A percentile compares a stretch with the other conserved stretches of the same genome.
Conservation (phyloP, 2,888 invertebrate genomes). For the Drosophila macrospina region DNA sequence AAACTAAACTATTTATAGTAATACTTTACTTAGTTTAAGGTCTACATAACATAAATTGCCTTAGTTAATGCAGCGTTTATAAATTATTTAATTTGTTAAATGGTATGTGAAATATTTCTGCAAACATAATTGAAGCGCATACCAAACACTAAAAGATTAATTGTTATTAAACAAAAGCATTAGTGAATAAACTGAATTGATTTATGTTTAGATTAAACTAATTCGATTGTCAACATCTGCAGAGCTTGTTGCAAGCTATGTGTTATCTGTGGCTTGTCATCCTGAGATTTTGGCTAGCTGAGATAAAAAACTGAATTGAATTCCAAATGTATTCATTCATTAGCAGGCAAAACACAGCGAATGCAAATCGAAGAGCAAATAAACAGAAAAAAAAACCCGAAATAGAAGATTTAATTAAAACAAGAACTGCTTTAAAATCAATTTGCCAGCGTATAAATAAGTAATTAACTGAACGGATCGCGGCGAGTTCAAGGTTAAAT, state of each 20-base stretch:
- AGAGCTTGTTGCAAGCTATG: constrained; percentile 4
- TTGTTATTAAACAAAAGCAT: background rate
- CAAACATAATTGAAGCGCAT: background rate
- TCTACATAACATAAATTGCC: constrained; percentile 3
- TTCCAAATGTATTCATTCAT: constrained; percentile 44
- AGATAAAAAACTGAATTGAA: constrained; percentile 8
- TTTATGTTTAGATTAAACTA: constrained; percentile 10
- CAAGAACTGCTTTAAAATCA: constrained; percentile 66
- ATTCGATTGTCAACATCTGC: background rate
- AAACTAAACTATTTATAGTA: constrained; percentile 8
- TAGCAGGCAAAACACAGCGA: constrained; percentile 27
- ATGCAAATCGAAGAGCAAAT: constrained; percentile 11
- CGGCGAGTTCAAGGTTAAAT: constrained; percentile 69
- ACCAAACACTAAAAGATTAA: background rate
- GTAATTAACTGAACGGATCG: constrained; percentile 61
- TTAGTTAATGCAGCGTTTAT: constrained; percentile 1
- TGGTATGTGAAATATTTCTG: background rate
- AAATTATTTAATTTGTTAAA: background rate
- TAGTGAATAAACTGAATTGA: background rate
- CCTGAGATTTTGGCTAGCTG: constrained; percentile 6
- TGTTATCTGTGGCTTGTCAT: constrained; percentile 7
- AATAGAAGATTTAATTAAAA: constrained; percentile 32
- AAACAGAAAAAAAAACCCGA: constrained; percentile 52
- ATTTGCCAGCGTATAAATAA: constrained; percentile 63
- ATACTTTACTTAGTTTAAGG: background rate